Percentiles rank a stretch among this genome's conserved stretches.
Conservation (phyloP, 2,797 vertebrate species). For the Helicolenus hilgendorfi region DNA sequence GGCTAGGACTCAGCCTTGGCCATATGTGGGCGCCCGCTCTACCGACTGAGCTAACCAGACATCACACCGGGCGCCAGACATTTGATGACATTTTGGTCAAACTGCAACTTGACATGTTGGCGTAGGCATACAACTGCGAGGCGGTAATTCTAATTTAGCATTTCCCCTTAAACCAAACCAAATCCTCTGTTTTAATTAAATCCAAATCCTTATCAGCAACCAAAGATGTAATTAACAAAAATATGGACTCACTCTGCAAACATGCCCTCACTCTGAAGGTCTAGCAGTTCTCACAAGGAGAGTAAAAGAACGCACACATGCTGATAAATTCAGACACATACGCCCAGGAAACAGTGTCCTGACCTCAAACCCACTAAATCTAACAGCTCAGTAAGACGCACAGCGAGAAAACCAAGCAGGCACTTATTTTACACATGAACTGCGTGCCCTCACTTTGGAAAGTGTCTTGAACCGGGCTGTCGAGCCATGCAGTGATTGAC, state of each 20-base stretch:
- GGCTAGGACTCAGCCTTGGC: too few relatives aligned
- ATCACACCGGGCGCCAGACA: too few relatives aligned
- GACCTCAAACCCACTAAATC: constrained; percentile 6
- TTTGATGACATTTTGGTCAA: neutral
- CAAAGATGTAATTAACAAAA: neutral
- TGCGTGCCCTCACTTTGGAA: neutral
- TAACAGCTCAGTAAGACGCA: neutral
- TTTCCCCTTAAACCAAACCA: neutral
- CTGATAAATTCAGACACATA: neutral
- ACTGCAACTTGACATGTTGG: neutral
- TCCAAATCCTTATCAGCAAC: neutral
- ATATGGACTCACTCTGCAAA: neutral
- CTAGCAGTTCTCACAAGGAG: neutral
- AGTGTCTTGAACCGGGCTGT: neutral
- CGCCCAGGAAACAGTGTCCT: neutral
- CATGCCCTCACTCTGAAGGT: neutral
- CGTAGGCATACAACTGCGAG: neutral
- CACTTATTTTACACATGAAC: constrained; percentile 13
- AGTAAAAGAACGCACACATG: neutral
- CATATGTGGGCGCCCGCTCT: too few relatives aligned
- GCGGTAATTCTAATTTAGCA: neutral
- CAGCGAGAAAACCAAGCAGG: neutral
- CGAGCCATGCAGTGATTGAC: constrained; percentile 29
- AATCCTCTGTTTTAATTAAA: neutral
- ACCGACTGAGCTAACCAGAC: too few relatives aligned